Percentiles rank a stretch among this genome's conserved stretches.
Conservation (phyloP, 1,140 invertebrate genomes). For the Magallana ariakensis region DNA sequence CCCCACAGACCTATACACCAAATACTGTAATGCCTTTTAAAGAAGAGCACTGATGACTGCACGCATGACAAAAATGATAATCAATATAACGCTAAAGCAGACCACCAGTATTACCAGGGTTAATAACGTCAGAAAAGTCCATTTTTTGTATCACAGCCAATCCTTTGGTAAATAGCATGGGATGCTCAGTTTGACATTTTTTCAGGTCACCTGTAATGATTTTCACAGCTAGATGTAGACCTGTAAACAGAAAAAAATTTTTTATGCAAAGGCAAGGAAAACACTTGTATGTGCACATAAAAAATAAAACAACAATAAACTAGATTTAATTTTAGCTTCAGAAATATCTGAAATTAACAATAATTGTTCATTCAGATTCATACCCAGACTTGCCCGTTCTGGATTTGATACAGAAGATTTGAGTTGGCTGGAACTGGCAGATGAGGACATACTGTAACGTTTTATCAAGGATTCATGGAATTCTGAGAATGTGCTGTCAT, state of each 20-base stretch:
- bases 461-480: conserved; percentile 2
- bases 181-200: conserved; percentile 88
- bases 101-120: conserved; percentile 88
- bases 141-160: conserved; percentile 92
- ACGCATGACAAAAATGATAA: too few relatives aligned
- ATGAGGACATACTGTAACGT: background rate
- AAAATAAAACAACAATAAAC: too few relatives aligned
- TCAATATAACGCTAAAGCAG: too few relatives aligned
- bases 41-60: too few relatives aligned
- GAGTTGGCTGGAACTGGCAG: background rate
- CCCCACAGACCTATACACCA: too few relatives aligned
- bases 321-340: too few relatives aligned
- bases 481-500: conserved; percentile 9
- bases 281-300: too few relatives aligned
- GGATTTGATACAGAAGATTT: background rate
- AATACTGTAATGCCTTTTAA: too few relatives aligned
- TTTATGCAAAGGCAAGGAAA: background rate
- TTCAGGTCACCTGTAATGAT: conserved; percentile 88
- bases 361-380: background rate
- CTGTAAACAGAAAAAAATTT: conserved; percentile 53
- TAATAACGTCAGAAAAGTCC: conserved; percentile 96
- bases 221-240: conserved; percentile 83
- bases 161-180: conserved; percentile 88
- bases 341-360: background rate
- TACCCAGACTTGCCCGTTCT: background rate